Base-by-base conservation (phyloP, 2,888 invertebrate species). In the Pandemis corylana region DNA sequence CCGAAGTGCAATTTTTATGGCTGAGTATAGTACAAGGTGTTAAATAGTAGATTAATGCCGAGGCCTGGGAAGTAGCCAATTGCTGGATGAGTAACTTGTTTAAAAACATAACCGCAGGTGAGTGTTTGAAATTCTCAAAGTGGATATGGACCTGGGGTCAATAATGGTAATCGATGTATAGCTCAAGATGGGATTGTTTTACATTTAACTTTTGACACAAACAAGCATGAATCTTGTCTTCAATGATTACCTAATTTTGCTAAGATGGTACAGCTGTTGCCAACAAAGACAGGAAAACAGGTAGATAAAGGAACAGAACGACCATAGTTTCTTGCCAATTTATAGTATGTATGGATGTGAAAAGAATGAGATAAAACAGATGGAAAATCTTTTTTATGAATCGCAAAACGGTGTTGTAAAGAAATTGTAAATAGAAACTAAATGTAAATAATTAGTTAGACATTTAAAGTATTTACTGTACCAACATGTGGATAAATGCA, bases 401-500 rank as follows among this genome's bases (percentile, higher is more conserved):
- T 46, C 12, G 6, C n/a, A 51, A 51, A 36, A 7, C 5, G 51
- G 5, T 28, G 28, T 9, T 59, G 59, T 59, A 59, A 28, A 67
- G 51, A 15, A 36, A 46, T 20, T 75, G 70, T 75, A 75, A 62
- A 75, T 67, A 71, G 13, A 44, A 68, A 41, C 15, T 13, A 53
- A 36, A 41, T 75, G 71, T 75, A 71, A 67, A 68, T 65, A 75
- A 42, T 28, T 59, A 68, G 68, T 64, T 75, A 72, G 65, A 56
- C 28, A 75, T 65, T 65, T 61, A n/a, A 65, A 72, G 49, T 65
- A 62, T 59, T 76, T 64, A 66, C 51, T 76, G 76, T 76, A 72
- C 13, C 63, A 56, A 71, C 13, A 42, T 76, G 68, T 76, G 68
- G 62, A 72, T 76, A 75, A 74, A 77, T 78, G 82, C 83, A 84